phyloP scores from a whole-genome alignment of 2,888 invertebrate genomes.

The Drosophila nigritarsus region DNA sequence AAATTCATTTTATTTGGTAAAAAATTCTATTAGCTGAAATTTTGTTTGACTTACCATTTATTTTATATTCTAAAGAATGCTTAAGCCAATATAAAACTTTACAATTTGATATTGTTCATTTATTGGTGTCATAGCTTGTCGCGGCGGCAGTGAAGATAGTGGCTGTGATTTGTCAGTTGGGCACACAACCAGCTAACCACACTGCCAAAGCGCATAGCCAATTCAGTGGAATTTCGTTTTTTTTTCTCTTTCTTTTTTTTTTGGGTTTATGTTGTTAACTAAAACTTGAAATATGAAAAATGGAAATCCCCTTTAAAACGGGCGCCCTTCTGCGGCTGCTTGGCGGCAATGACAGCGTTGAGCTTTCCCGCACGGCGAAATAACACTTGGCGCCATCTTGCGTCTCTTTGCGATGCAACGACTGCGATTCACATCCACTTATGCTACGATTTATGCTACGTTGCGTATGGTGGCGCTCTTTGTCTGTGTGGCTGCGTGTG shows the following conservation, averaged over 20 bases:
- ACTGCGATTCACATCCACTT: slow-evolving; percentile 20
- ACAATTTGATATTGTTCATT: background rate
- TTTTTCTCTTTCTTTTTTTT: slow-evolving; percentile 13
- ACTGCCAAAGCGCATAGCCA: slow-evolving; percentile 95
- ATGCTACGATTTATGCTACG: slow-evolving; percentile 71
- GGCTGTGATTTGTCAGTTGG: slow-evolving; percentile 89
- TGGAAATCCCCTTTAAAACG: slow-evolving; percentile 17
- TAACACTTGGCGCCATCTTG: slow-evolving; percentile 65
- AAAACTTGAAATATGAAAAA: slow-evolving; percentile 11
- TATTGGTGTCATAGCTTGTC: slow-evolving; percentile 86
- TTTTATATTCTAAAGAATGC: background rate
- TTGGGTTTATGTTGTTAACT: slow-evolving; percentile 9
- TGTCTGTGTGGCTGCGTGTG: background rate
- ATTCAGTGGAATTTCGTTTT: slow-evolving; percentile 53
- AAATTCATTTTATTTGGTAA: background rate
- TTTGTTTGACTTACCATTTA: background rate
- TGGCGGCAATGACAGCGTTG: background rate
- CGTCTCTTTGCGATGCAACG: slow-evolving; percentile 34
- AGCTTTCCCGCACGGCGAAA: slow-evolving; percentile 43
- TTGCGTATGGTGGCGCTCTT: slow-evolving; percentile 42
- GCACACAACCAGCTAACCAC: slow-evolving; percentile 99
- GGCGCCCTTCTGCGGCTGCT: slow-evolving; percentile 35
- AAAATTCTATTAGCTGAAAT: background rate
- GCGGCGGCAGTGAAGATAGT: slow-evolving; percentile 97
- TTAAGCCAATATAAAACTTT: background rate